Conservation (phyloP, 2,113 vertebrate species). For the Vanacampus margaritifer region DNA sequence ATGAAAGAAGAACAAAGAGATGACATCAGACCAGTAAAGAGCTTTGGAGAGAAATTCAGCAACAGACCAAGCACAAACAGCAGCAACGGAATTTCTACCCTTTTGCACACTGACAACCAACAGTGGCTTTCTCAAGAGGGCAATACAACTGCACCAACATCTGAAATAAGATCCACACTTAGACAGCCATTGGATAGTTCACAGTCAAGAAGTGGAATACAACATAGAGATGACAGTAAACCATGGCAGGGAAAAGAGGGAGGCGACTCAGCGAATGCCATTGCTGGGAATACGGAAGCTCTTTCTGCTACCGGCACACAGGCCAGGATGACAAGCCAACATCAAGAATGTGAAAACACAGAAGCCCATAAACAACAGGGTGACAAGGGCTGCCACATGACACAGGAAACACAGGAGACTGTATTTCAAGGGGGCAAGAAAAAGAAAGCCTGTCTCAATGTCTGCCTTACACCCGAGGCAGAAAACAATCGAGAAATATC, state of each 20-base stretch:
- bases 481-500: constrained; percentile 40
- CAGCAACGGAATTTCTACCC: constrained; percentile 47
- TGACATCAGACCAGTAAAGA: constrained; percentile 37
- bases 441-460: constrained; percentile 61
- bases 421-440: constrained; percentile 61
- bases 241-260: constrained; percentile 29
- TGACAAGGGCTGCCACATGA: constrained; percentile 49
- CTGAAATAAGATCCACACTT: constrained; percentile 51
- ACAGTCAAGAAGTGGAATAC: constrained; percentile 28
- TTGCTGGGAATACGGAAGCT: constrained; percentile 44
- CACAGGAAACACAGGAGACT: constrained; percentile 65
- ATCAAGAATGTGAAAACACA: constrained; percentile 43
- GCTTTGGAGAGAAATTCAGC: constrained; percentile 22
- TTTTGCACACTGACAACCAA: constrained; percentile 46
- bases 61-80: constrained; percentile 50
- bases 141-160: constrained; percentile 11
- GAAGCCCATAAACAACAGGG: constrained; percentile 54
- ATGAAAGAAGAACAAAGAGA: constrained; percentile 40
- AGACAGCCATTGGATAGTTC: constrained; percentile 49
- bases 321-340: constrained; percentile 53
- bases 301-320: constrained; percentile 37
- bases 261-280: constrained; percentile 59
- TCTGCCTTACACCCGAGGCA: constrained; percentile 58
- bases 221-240: constrained; percentile 38
- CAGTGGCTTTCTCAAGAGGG: constrained; percentile 41